phyloP scores from a whole-genome alignment of 2,888 invertebrate genomes.

The Conistra vaccinii region DNA sequence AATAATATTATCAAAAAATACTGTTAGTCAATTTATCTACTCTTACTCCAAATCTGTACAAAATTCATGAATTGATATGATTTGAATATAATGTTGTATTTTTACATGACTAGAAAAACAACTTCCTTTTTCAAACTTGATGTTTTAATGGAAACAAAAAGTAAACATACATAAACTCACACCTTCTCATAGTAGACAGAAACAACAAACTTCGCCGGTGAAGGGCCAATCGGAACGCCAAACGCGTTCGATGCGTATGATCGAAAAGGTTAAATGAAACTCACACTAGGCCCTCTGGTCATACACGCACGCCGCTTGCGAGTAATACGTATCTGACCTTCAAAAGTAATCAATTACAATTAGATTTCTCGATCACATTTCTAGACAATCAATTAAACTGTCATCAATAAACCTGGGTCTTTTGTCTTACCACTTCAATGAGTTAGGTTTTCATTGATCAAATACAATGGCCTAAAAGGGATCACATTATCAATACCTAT shows the following conservation, averaged over 20 bases:
- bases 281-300: no score
- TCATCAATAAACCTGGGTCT: constrained; percentile 15
- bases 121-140: neutral
- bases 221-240: no score
- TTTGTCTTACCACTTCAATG: constrained; percentile 13
- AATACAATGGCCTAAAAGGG: constrained; percentile 29
- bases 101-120: neutral
- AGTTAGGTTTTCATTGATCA: constrained; percentile 24
- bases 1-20: neutral
- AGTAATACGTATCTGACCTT: neutral
- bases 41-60: neutral
- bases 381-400: constrained; percentile 17
- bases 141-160: neutral
- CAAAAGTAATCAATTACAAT: neutral
- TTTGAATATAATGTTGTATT: neutral
- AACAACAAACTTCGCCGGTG: no score
- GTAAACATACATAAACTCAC: neutral
- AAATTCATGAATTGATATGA: neutral
- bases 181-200: no score
- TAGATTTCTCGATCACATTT: neutral
- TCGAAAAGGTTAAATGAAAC: no score
- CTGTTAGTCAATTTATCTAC: neutral
- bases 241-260: no score
- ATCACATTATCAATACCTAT: constrained; percentile 16
- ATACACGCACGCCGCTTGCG: no score